Evolutionary conservation across 2,888 invertebrate species (phyloP).

Genomic region (Cerceris rybyensis): DNA sequence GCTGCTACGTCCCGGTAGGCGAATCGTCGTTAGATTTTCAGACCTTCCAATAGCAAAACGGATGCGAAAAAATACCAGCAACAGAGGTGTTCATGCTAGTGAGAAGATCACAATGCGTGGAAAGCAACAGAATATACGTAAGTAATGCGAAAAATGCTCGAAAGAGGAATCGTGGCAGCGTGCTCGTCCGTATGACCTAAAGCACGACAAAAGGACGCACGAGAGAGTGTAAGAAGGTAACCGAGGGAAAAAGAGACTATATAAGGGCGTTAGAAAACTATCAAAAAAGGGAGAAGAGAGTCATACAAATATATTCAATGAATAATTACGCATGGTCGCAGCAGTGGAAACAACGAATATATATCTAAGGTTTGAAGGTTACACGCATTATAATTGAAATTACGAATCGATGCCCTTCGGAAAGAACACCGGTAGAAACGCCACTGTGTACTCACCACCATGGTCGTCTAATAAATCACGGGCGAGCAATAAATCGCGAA

Average conservation of each 20-base stretch:
- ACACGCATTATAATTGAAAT: no score
- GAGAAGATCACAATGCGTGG: conserved; percentile 8
- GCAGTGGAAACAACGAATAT: conserved; percentile 45
- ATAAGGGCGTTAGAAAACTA: not conserved
- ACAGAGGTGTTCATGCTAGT: conserved; percentile 8
- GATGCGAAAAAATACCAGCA: conserved; percentile 12
- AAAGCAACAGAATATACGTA: conserved; percentile 1
- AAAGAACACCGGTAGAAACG: not conserved
- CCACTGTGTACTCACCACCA: conserved; percentile 2
- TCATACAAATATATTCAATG: conserved; percentile 53
- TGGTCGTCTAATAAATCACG: not conserved
- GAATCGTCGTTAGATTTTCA: conserved; percentile 20
- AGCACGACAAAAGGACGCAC: no score
- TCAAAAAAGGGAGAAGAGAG: conserved; percentile 27
- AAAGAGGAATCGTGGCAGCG: conserved; percentile 2
- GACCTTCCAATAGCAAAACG: conserved; percentile 24
- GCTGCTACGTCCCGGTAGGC: conserved; percentile 22
- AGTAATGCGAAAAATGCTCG: not conserved
- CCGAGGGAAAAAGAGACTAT: not conserved
- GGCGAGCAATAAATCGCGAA: conserved; percentile 30
- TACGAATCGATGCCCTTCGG: no score
- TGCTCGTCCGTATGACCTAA: conserved; percentile 8
- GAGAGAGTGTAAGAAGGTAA: conserved; percentile 11
- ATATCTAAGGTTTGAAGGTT: no score
- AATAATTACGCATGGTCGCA: conserved; percentile 65